Base-by-base conservation (phyloP, 2,888 invertebrate genomes). In the Charanyca ferruginea region DNA sequence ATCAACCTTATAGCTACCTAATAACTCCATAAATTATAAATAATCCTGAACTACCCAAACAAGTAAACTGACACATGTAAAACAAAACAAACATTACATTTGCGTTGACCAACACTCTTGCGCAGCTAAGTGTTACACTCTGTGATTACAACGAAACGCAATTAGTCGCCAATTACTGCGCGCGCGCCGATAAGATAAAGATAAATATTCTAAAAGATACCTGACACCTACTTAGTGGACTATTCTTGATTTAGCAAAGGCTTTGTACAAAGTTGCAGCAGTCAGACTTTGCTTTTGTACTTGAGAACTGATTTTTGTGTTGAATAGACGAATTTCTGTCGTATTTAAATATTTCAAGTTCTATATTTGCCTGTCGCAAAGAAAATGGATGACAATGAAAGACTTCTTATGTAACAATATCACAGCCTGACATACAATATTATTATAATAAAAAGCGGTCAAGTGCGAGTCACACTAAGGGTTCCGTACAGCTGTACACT, bases 81-180 rank as follows among this genome's bases (percentile, higher is more conserved):
- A 47, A 55, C 35, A 73, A 73, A 74, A 75, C 83, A 84, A 83
- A 85, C 80, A 85, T 72, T 72, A 79, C 75, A 76, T 79, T 80
- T 83, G 77, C 74, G 68, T 81, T 60, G 52, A 23, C 74, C 78
- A 77, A 73, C 72, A 83, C 78, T 82, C 80, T 58, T 53, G 83
- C 70, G 57, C 82, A 73, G 81, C 80, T 79, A 83, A 84, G 85
- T 84, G 85, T 85, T 85, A 85, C 84, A 82, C 87, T 87, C 90
- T 89, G 87, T 90, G 87, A 91, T 90, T 91, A 94, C 94, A 94
- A 88, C 85, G 91, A 92, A 94, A 94, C 84, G 90, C 94, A 93
- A 94, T 94, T 94, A 94, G 93, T 84, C 83, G 85, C 90, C 90
- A 92, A 92, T 92, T 92, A 91, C 87, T 84, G 73, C 76, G 84